A percentile compares a stretch with the other conserved stretches of the same genome.
These are phyloP conservation scores for Siniperca scherzeri DNA, from an alignment of 2,797 vertebrate species.

Conservation along the genomic window DNA sequence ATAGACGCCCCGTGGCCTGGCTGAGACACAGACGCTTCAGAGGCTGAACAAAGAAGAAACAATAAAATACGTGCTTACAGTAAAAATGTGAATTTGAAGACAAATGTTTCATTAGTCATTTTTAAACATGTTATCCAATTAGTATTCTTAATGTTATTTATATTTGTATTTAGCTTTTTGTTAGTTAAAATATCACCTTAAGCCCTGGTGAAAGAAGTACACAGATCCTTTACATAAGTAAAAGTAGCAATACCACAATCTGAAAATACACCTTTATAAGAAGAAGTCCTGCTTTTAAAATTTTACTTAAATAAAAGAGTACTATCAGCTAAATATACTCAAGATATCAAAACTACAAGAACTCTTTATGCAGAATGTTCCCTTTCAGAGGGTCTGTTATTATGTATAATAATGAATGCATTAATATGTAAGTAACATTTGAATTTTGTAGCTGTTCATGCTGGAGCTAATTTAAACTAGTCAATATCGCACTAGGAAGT, in stretches of 20 bases:
- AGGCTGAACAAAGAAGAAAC: slow-evolving; percentile 52
- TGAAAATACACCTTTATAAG: not conserved
- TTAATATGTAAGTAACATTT: not conserved
- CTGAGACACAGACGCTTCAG: slow-evolving; percentile 30
- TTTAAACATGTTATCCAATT: not conserved
- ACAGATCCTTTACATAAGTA: not conserved
- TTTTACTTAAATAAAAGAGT: too few relatives aligned
- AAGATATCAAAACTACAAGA: not conserved
- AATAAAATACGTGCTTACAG: slow-evolving; percentile 9
- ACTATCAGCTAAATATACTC: not conserved
- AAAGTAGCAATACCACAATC: not conserved
- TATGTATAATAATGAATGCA: not conserved
- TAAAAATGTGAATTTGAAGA: slow-evolving; percentile 20
- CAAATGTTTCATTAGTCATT: not conserved
- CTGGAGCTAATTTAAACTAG: not conserved
- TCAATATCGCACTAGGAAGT: not conserved
- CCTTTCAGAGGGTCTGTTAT: not conserved
- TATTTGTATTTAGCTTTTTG: not conserved
- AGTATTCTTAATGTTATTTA: not conserved
- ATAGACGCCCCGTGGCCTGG: slow-evolving; percentile 42
- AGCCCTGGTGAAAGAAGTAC: not conserved
- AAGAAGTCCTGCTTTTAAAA: not conserved
- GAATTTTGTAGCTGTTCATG: not conserved
- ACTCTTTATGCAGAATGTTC: not conserved
- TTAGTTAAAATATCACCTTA: not conserved